Evolutionary conservation across 2,797 vertebrate species (phyloP).

Genomic region (Gallinago nigripennis): DNA sequence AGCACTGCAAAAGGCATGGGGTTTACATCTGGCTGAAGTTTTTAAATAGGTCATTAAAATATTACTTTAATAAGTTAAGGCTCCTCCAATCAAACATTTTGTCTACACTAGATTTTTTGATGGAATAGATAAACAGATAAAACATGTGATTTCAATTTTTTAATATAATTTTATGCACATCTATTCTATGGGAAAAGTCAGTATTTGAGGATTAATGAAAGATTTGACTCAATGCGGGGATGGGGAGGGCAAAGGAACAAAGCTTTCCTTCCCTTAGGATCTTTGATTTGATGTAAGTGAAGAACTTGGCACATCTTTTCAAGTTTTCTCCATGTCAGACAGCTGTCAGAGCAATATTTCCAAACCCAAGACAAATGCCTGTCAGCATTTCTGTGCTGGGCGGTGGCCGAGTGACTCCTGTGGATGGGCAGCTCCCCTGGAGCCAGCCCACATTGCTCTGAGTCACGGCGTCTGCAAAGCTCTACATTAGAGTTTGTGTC

Average conservation of each 20-base stretch:
- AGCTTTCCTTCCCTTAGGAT: not conserved
- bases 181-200: not conserved
- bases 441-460: not conserved
- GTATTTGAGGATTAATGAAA: not conserved
- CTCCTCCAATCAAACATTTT: not conserved
- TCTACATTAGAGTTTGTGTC: rapidly evolving
- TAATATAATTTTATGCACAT: not conserved
- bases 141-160: not conserved
- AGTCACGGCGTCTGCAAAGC: not conserved
- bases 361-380: not conserved
- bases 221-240: not conserved
- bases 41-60: not conserved
- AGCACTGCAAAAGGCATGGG: not conserved
- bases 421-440: rapidly evolving
- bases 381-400: rapidly evolving
- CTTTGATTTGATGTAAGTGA: not conserved
- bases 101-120: not conserved
- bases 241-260: not conserved
- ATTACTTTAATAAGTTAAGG: not conserved
- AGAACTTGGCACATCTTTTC: not conserved
- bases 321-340: not conserved
- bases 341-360: not conserved
- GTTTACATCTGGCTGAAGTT: not conserved
- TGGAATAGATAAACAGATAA: not conserved
- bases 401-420: rapidly evolving